Percentiles rank a stretch among this genome's conserved stretches.
phyloP scores from a whole-genome alignment of 2,888 invertebrate genomes.

The Pristionchus japonicus region DNA sequence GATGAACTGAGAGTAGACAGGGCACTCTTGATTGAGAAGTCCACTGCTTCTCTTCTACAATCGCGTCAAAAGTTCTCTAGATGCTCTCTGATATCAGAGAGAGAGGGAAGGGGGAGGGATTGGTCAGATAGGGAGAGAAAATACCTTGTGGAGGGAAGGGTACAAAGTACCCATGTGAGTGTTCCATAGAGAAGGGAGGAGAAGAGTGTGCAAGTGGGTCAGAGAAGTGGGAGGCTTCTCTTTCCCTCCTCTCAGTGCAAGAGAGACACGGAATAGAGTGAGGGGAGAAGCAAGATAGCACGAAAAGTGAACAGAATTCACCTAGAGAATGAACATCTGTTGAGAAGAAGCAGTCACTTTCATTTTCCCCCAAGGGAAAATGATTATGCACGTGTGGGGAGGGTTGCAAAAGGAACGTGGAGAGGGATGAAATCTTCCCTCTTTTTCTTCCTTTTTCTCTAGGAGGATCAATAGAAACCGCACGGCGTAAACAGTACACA shows the following conservation, averaged over 20 bases:
- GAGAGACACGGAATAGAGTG: neutral
- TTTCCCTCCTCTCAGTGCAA: neutral
- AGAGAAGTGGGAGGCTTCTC: conserved; percentile 26
- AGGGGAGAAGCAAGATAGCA: neutral
- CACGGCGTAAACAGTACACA: neutral
- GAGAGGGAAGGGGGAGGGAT: neutral
- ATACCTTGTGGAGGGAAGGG: neutral
- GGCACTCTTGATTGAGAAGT: neutral
- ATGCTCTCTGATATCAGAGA: neutral
- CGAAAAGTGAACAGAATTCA: neutral
- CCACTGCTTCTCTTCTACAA: neutral
- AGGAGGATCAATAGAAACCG: conserved; percentile 8
- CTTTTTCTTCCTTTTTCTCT: neutral
- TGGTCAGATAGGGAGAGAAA: neutral
- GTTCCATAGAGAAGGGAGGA: conserved; percentile 35
- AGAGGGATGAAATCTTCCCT: neutral
- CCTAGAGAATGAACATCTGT: conserved; percentile 5
- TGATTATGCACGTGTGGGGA: neutral
- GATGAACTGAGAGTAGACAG: neutral
- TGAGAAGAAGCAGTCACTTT: neutral
- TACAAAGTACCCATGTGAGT: conserved; percentile 36
- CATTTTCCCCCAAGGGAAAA: neutral
- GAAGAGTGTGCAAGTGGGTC: neutral
- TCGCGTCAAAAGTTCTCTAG: neutral
- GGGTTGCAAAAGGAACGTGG: neutral